Evolutionary conservation across 1,140 invertebrate genomes (phyloP), one percentile per base, ranked within the genome.

Genomic region (Rhynchophorus ferrugineus): DNA sequence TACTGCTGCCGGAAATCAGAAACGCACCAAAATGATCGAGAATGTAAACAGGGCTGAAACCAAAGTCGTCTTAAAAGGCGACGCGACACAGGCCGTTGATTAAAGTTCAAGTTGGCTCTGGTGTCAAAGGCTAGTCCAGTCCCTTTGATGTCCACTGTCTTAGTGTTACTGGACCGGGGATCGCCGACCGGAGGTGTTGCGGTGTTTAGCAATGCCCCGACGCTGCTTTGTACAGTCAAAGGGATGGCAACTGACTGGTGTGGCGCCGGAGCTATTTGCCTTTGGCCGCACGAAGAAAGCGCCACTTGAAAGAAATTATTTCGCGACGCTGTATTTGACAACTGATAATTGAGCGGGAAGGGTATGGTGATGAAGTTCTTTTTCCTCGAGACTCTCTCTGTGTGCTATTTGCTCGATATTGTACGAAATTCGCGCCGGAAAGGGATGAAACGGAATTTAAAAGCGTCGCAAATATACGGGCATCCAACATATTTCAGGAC

Each of bases 131-230:
- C 52, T 61, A 58, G 61, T 64, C 63, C 61, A 62, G 55, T 43
- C 43, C 57, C 65, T 67, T 67, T 67, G 65, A 67, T 67, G 63
- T 67, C 65, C 62, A 60, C 59, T 64, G 61, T 67, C 65, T 67
- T 67, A 65, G 61, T 65, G 60, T 67, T 64, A 67, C 65, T 57
- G 43, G 56, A 61, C 57, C 61, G 37, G 57, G 43, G 56, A 61
- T 58, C 61, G 37, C 44, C 17, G 59, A 61, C 61, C 57, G 54
- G 60, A 65, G 63, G 63, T 64, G 65, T 67, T 67, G 65, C 57
- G 65, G 65, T 63, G 60, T 61, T 64, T 62, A 64, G 63, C 62
- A 63, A 66, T 66, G 62, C 63, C 64, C 63, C 59, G 61, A 62
- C 61, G 55, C 57, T 61, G 56, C 54, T 60, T 64, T 45, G 42